These are phyloP conservation scores for Atlantisia rogersi DNA, from an alignment of 2,113 vertebrate species.

Conservation along the genomic window DNA sequence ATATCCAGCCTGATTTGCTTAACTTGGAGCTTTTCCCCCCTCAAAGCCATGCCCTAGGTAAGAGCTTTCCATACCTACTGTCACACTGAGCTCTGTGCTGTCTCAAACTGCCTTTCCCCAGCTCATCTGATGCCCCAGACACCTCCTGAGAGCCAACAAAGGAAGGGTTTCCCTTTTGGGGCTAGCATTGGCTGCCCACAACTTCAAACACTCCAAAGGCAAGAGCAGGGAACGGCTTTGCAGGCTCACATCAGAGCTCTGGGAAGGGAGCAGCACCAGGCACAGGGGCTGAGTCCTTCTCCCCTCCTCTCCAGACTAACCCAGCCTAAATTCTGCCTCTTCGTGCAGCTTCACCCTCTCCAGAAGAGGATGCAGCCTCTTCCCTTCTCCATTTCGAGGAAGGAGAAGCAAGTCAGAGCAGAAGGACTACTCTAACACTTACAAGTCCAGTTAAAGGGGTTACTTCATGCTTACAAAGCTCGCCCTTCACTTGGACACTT, in stretches of 20 bases:
- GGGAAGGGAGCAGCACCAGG: fast-evolving
- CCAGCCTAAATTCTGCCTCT: not conserved
- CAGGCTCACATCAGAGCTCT: not conserved
- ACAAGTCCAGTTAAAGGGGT: no score
- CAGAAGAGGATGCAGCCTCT: fast-evolving
- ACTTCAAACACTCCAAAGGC: not conserved
- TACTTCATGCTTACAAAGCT: no score
- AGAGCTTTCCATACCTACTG: not conserved
- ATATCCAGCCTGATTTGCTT: not conserved
- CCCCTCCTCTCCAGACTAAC: not conserved
- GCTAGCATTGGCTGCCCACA: fast-evolving
- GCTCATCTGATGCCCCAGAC: not conserved
- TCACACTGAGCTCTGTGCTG: not conserved
- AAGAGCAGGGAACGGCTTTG: not conserved
- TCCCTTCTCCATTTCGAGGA: not conserved
- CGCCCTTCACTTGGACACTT: no score
- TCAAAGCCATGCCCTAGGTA: not conserved
- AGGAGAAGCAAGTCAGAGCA: not conserved
- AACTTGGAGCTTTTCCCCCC: not conserved
- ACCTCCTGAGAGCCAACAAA: not conserved
- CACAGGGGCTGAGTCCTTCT: fast-evolving
- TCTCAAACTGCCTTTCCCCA: not conserved
- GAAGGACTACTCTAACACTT: not conserved
- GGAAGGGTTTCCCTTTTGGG: not conserved
- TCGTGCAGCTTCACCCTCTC: not conserved